Evolutionary conservation across 1,140 invertebrate genomes (phyloP).

Genomic region (Hormaphis cornu): DNA sequence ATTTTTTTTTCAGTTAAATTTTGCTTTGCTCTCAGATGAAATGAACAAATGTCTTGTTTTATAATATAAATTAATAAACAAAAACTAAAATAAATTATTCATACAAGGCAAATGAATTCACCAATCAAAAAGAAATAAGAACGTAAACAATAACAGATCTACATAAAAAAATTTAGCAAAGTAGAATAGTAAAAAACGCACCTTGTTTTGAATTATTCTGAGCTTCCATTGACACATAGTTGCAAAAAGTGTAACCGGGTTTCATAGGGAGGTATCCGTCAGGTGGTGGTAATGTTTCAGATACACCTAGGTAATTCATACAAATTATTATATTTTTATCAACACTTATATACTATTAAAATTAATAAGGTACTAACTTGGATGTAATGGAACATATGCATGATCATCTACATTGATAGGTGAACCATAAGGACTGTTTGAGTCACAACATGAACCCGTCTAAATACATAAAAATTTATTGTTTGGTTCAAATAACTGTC

Average conservation of each 20-base stretch:
- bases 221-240: not conserved
- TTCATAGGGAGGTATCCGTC: constrained; percentile 27
- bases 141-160: too few relatives aligned
- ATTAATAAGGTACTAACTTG: constrained; percentile 1
- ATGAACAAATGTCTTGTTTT: too few relatives aligned
- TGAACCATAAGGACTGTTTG: constrained; percentile 26
- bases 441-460: constrained; percentile 26
- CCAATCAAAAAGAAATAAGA: too few relatives aligned
- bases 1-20: too few relatives aligned
- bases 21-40: too few relatives aligned
- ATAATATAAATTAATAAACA: too few relatives aligned
- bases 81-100: too few relatives aligned
- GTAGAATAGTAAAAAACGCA: not conserved
- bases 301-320: not conserved
- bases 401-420: constrained; percentile 10
- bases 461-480: not conserved
- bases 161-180: too few relatives aligned
- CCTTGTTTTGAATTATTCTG: constrained; percentile 19
- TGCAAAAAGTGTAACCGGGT: constrained; percentile 11
- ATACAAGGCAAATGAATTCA: too few relatives aligned
- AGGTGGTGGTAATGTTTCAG: constrained; percentile 3
- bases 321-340: constrained; percentile 2
- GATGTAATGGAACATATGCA: constrained; percentile 3
- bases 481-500: too few relatives aligned
- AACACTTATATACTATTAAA: not conserved